Percentiles rank a stretch among this genome's conserved stretches.
These are phyloP conservation scores for Catocala fraxini DNA, from an alignment of 2,888 invertebrate genomes.

Conservation along the genomic window DNA sequence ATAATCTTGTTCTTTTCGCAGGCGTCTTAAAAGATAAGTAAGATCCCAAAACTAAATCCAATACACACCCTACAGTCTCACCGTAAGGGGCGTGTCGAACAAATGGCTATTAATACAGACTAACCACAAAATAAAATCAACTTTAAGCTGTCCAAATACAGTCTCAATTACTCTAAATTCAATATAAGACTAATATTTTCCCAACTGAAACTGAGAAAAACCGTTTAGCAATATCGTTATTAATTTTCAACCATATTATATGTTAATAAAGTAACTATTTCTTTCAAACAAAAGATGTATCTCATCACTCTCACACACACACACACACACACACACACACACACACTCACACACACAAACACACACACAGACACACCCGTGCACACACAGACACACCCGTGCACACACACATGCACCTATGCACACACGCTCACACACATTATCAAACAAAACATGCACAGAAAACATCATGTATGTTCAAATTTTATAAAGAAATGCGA, in stretches of 20 bases:
- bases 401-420: no score
- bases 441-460: no score
- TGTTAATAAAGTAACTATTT: constrained; percentile 15
- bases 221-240: neutral
- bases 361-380: no score
- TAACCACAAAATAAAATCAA: constrained; percentile 11
- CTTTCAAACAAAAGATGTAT: neutral
- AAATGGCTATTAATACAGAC: constrained; percentile 20
- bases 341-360: no score
- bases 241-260: constrained; percentile 9
- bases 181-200: constrained; percentile 2
- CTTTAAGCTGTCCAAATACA: constrained; percentile 2
- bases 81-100: constrained; percentile 47
- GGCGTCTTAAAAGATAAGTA: neutral
- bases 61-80: constrained; percentile 16
- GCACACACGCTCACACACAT: no score
- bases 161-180: constrained; percentile 2
- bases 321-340: no score
- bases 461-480: no score
- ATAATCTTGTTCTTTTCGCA: no score
- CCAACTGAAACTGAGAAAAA: constrained; percentile 22
- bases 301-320: no score
- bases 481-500: no score
- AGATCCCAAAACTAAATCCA: neutral
- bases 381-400: no score